Conservation (phyloP, 2,797 vertebrate species). For the Enteromius anoplus region DNA sequence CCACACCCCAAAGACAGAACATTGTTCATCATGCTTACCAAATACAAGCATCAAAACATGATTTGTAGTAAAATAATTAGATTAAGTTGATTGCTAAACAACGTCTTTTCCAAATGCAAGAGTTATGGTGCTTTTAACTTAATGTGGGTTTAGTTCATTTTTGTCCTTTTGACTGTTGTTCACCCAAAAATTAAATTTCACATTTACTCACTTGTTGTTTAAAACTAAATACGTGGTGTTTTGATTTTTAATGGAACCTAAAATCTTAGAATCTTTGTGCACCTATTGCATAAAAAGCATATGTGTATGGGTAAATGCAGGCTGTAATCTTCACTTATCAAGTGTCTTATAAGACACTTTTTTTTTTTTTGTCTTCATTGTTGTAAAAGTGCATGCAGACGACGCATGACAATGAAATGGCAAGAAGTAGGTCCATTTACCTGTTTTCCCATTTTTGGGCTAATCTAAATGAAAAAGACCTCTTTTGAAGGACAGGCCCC, state of each 20-base stretch:
- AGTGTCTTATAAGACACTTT: background rate
- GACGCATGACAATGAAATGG: background rate
- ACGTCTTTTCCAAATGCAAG: background rate
- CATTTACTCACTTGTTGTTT: background rate
- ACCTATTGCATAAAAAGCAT: background rate
- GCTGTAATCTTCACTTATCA: background rate
- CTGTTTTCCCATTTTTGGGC: background rate
- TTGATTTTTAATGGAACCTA: background rate
- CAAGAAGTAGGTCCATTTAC: background rate
- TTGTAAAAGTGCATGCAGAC: conserved; percentile 9
- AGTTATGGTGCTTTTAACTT: background rate
- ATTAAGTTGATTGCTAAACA: background rate
- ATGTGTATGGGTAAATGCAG: background rate
- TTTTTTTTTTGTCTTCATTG: background rate
- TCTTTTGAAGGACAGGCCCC: background rate
- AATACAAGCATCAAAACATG: background rate
- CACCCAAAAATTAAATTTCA: background rate
- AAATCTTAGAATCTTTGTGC: no score
- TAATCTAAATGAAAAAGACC: conserved; percentile 27
- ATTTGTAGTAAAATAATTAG: background rate
- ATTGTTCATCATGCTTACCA: background rate
- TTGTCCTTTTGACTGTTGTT: background rate
- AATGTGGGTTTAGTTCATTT: background rate
- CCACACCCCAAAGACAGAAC: conserved; percentile 29
- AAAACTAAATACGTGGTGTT: background rate